Percentiles rank a stretch among this genome's conserved stretches.
These are phyloP conservation scores for Megathymus violae DNA, from an alignment of 1,140 invertebrate genomes.

Conservation along the genomic window DNA sequence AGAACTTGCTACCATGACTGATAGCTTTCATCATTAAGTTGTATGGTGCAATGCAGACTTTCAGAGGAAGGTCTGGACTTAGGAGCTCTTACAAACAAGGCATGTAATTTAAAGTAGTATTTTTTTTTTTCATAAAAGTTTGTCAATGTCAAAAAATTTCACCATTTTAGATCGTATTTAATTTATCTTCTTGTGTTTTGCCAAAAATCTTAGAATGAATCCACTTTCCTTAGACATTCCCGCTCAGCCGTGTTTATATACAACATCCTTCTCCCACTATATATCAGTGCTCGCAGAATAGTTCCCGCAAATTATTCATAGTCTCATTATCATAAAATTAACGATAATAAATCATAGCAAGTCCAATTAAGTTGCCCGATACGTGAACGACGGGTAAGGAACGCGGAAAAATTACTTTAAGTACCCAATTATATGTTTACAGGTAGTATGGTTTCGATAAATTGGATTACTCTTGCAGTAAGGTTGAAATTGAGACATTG, in stretches of 20 bases:
- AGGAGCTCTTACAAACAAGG: too few relatives aligned
- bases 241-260: conserved; percentile 31
- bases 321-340: conserved; percentile 80
- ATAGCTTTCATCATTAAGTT: too few relatives aligned
- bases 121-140: too few relatives aligned
- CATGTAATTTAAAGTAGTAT: too few relatives aligned
- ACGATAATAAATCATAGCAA: conserved; percentile 74
- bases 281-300: conserved; percentile 55
- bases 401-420: conserved; percentile 56
- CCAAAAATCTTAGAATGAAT: background rate
- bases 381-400: conserved; percentile 45
- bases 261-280: conserved; percentile 32
- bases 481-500: background rate
- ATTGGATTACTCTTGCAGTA: conserved; percentile 29
- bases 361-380: conserved; percentile 62
- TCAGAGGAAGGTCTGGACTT: too few relatives aligned
- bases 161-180: too few relatives aligned
- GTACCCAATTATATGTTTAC: conserved; percentile 48
- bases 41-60: too few relatives aligned
- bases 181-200: too few relatives aligned
- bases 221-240: conserved; percentile 8
- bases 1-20: too few relatives aligned
- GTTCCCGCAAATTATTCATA: conserved; percentile 67
- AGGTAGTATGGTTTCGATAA: conserved; percentile 30
- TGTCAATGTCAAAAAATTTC: too few relatives aligned